Evolutionary conservation across 2,888 invertebrate genomes (phyloP).

Genomic region (Cephus spinipes): DNA sequence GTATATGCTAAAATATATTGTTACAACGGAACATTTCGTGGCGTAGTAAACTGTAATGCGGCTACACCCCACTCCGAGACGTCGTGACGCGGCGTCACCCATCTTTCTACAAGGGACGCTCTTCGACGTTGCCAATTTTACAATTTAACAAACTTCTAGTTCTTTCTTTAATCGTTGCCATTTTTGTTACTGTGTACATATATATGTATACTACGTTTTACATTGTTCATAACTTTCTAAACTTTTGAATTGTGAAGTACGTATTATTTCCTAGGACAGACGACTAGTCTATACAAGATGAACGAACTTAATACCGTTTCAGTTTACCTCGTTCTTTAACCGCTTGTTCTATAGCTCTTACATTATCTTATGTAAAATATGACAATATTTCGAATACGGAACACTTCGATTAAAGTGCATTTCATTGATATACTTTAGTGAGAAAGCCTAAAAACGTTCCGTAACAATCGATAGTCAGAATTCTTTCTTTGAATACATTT

Average conservation of each 20-base stretch:
- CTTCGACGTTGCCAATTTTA: slow-evolving; percentile 35
- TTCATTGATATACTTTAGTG: neutral
- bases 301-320: neutral
- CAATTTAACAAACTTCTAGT: neutral
- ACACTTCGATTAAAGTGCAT: neutral
- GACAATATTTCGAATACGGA: neutral
- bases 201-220: neutral
- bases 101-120: slow-evolving; percentile 22
- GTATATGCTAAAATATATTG: neutral
- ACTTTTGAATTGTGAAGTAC: neutral
- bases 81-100: slow-evolving; percentile 31
- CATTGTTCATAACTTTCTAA: neutral
- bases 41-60: slow-evolving; percentile 30
- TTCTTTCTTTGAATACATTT: neutral
- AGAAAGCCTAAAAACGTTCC: neutral
- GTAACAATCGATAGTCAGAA: neutral
- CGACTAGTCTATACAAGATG: neutral
- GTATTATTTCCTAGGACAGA: neutral
- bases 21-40: slow-evolving; percentile 1
- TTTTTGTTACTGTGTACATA: neutral
- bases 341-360: neutral
- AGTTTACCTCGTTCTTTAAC: neutral
- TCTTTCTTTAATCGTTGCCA: neutral
- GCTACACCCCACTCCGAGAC: slow-evolving; percentile 24
- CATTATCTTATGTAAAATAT: neutral